Evolutionary conservation across 1,140 invertebrate species (phyloP), one percentile per base, ranked within the genome.

Genomic region (Diorhabda elongata): DNA sequence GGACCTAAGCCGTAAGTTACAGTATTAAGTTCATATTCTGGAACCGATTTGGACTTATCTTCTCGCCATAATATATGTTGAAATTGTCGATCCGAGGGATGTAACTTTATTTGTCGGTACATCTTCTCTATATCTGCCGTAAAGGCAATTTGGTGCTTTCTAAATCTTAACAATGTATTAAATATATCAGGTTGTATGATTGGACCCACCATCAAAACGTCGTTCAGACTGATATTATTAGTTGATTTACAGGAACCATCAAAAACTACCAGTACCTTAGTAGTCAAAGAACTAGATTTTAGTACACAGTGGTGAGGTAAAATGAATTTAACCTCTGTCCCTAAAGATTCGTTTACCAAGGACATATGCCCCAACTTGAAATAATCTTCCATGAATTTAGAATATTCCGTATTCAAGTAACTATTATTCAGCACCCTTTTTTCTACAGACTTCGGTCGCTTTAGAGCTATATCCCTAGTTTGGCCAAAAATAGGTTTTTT

Each of bases 361-460:
- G 73, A 70, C 76, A 80, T 79, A 61, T 82, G 79, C 5, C 72
- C 73, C 26, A 79, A 68, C 8, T 67, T 11, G 60, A 74, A 47
- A 67, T 81, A 82, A 64, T 79, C 78, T 41, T 71, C 58, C 64
- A 82, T 74, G 56, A 81, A 79, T 5, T 74, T 56, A 4, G 67
- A 43, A 52, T 79, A 73, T 67, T 69, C 42, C 5, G 3, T n/a
- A 64, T 68, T 68, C 5, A 73, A 58, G 7, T 56, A 26, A 3
- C n/a, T 5, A 45, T 71, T 57, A 5, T 26, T n/a, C 43, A 26
- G 47, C 4, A 7, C 68, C n/a, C 58, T 68, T 73, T 58, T 44
- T 9, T 69, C 71, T 62, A n/a, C 65, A 44, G 6, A 5, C 5
- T 6, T 47, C 56, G 63, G 71, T 68, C 61, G 58, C 5, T 68